These are phyloP conservation scores for Heliothis virescens DNA, from an alignment of 1,140 invertebrate species.

Conservation along the genomic window DNA sequence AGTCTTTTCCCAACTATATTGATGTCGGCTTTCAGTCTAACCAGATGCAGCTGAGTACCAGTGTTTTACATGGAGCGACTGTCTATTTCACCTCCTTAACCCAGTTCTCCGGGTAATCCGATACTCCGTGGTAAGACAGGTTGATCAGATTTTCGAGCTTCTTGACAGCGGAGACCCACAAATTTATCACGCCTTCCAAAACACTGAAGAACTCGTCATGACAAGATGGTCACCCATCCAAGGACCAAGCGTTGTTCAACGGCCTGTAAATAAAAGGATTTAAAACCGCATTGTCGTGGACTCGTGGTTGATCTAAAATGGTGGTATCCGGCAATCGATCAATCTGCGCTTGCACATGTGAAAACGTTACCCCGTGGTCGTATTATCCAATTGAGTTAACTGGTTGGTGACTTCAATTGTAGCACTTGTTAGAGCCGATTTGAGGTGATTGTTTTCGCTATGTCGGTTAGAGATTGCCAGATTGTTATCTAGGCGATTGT, in stretches of 20 bases:
- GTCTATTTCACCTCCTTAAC: too few relatives aligned
- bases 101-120: too few relatives aligned
- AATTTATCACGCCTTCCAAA: too few relatives aligned
- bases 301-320: constrained; percentile 5
- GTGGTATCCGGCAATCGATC: constrained; percentile 47
- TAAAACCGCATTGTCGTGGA: constrained; percentile 20
- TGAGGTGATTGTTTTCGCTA: constrained; percentile 19
- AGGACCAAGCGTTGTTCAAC: background rate
- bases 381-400: constrained; percentile 49
- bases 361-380: constrained; percentile 25
- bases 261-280: constrained; percentile 31
- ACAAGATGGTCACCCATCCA: too few relatives aligned
- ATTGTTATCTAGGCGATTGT: constrained; percentile 4
- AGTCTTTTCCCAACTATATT: too few relatives aligned
- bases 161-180: too few relatives aligned
- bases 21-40: too few relatives aligned
- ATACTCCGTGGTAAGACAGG: too few relatives aligned
- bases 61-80: too few relatives aligned
- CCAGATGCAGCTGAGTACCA: too few relatives aligned
- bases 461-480: constrained; percentile 15
- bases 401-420: constrained; percentile 48
- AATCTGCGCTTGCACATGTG: constrained; percentile 37
- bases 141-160: too few relatives aligned
- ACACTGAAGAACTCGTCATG: too few relatives aligned
- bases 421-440: constrained; percentile 23